Base-by-base conservation (phyloP, 2,888 invertebrate genomes). In the Anarsia innoxiella region DNA sequence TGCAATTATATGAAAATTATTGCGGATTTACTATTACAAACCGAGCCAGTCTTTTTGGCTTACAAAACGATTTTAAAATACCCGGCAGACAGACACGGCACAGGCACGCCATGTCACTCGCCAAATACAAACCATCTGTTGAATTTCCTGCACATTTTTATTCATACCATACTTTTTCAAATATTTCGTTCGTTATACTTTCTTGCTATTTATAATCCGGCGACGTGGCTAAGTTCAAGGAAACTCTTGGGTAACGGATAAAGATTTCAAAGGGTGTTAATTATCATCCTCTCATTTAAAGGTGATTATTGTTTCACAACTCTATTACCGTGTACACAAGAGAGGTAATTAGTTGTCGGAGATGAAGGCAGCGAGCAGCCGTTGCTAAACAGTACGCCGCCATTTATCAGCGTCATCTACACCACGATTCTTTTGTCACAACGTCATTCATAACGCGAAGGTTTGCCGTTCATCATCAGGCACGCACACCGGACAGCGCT, bases 361-460 rank as follows among this genome's bases (percentile, higher is more conserved):
- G 54, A 59, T 51, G 45, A 55, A 64, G 46, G 29, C 51, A 45
- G n/a, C 31, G 36, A 45, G 29, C 47, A 53, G 54, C 55, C 44
- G 45, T 51, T 48, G 53, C 46, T 56, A 49, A 59, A 54, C 53
- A 56, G 45, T 56, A 53, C 44, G 32, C 41, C 52, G 46, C 57
- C 46, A 71, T 72, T 69, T 59, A 58, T 74, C 66, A 59, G 57
- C 59, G 66, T 72, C 72, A 59, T 60, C 56, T 57, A 45, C 62
- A 61, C 50, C 53, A 56, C 54, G 59, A 56, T 72, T 66, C 64
- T 64, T 74, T 66, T 72, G 67, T 68, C 66, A 55, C 56, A 52
- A 41, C 51, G 48, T 64, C 62, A 66, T 69, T 59, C 61, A 66
- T 69, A 65, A 61, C 48, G 51, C 44, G 41, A 37, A 42, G 41